phyloP scores from a whole-genome alignment of 2,888 invertebrate genomes.

The Autographa gamma region DNA sequence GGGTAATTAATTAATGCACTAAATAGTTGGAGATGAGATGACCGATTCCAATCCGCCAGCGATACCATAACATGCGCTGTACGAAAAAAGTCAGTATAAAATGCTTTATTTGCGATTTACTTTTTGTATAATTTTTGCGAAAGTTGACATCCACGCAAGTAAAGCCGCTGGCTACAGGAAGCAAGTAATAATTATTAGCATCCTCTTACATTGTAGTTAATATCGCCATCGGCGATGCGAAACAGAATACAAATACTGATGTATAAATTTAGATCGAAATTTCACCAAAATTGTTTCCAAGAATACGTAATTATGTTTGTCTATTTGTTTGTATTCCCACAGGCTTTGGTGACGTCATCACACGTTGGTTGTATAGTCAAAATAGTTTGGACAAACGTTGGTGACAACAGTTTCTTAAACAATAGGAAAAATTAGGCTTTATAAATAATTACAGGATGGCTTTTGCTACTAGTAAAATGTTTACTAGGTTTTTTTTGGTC shows the following conservation, averaged over 20 bases:
- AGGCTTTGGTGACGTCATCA: not conserved
- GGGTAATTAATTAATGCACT: too few species aligned
- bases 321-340: not conserved
- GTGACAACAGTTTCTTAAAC: not conserved
- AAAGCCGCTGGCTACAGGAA: not conserved
- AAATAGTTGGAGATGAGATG: too few species aligned
- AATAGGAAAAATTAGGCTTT: too few species aligned
- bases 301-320: not conserved
- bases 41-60: too few species aligned
- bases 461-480: too few species aligned
- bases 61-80: too few species aligned
- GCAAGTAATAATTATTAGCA: not conserved
- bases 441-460: too few species aligned
- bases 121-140: not conserved
- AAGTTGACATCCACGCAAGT: not conserved
- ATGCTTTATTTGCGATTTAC: too few species aligned
- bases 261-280: not conserved
- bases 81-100: too few species aligned
- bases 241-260: conserved; percentile 4
- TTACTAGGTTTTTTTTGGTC: too few species aligned
- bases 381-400: not conserved
- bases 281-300: not conserved
- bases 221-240: not conserved
- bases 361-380: not conserved
- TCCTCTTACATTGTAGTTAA: not conserved